phyloP scores from a whole-genome alignment of 2,113 vertebrate genomes.

The Prunella himalayana region DNA sequence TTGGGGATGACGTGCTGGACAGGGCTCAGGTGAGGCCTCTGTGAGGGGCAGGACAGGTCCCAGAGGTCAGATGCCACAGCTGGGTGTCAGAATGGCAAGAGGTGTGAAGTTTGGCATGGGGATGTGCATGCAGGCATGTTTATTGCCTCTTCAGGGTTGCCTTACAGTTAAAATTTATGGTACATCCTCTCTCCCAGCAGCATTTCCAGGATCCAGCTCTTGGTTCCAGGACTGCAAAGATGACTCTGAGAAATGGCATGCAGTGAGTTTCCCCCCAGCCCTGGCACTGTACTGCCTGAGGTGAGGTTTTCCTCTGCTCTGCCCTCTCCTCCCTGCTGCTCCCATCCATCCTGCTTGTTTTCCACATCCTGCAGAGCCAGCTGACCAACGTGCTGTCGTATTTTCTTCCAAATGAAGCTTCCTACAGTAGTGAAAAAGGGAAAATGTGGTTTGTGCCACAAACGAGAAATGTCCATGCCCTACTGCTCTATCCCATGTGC shows the following conservation, averaged over 20 bases:
- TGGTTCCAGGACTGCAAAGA: not conserved
- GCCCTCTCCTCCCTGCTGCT: not conserved
- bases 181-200: not conserved
- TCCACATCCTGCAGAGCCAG: not conserved
- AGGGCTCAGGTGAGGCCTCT: not conserved
- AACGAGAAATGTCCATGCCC: not conserved
- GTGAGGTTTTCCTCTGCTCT: not conserved
- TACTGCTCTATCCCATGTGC: not conserved
- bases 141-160: not conserved
- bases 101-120: not conserved
- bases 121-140: not conserved
- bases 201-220: not conserved
- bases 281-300: not conserved
- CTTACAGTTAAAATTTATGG: not conserved
- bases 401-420: not conserved
- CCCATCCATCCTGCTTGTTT: not conserved
- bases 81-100: not conserved
- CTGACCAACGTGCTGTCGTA: rapidly evolving
- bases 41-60: not conserved
- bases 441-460: not conserved
- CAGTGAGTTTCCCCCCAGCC: not conserved
- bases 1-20: not conserved
- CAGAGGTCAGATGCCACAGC: not conserved
- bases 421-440: not conserved
- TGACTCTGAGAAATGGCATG: not conserved